phyloP scores from a whole-genome alignment of 2,113 vertebrate genomes.

The Guaruba guarouba region DNA sequence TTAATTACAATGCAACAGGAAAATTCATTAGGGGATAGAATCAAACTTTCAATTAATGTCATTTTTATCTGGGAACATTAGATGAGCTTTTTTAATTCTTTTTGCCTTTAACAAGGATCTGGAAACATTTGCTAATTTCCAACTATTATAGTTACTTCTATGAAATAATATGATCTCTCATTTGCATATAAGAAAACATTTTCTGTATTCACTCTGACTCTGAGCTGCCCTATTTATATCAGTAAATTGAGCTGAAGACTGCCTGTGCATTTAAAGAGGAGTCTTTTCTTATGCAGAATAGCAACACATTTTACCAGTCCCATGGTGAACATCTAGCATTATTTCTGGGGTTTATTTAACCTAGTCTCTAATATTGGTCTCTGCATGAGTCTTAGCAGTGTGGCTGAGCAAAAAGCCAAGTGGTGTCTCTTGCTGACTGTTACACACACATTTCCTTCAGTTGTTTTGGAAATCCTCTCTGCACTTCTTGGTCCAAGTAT shows the following conservation, averaged over 20 bases:
- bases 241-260: constrained; percentile 32
- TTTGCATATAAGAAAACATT: constrained; percentile 54
- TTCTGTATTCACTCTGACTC: constrained; percentile 37
- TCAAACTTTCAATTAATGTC: constrained; percentile 58
- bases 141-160: constrained; percentile 6
- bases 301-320: background rate
- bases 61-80: constrained; percentile 36
- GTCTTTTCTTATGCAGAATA: constrained; percentile 17
- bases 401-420: background rate
- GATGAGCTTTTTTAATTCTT: background rate
- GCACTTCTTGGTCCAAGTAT: background rate
- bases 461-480: background rate
- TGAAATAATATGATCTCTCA: constrained; percentile 25
- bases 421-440: background rate
- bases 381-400: background rate
- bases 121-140: constrained; percentile 48
- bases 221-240: constrained; percentile 40
- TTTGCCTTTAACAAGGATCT: constrained; percentile 20
- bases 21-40: constrained; percentile 54
- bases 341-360: constrained; percentile 31
- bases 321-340: background rate
- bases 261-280: background rate
- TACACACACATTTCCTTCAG: background rate
- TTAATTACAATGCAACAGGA: constrained; percentile 54
- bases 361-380: background rate